These are phyloP conservation scores for Mycalesis mineus DNA, from an alignment of 2,888 invertebrate genomes.

Conservation along the genomic window DNA sequence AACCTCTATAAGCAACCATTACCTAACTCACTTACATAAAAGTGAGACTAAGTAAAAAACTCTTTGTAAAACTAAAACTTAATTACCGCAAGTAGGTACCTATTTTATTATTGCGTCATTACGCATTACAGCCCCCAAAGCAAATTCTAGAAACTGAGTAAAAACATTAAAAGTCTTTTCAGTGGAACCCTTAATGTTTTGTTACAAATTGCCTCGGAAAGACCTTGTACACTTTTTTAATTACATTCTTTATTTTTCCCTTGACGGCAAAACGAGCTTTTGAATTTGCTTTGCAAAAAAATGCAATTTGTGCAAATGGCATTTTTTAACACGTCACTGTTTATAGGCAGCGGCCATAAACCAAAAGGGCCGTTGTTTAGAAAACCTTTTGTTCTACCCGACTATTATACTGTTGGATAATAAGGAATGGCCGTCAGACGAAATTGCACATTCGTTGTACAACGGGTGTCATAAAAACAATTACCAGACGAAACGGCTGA, in stretches of 20 bases:
- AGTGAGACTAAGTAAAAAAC: neutral
- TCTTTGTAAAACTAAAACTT: neutral
- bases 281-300: conserved; percentile 45
- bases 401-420: conserved; percentile 41
- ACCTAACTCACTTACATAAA: no score
- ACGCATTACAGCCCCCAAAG: conserved; percentile 7
- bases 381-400: conserved; percentile 36
- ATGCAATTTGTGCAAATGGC: conserved; percentile 67
- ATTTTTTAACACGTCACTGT: conserved; percentile 50
- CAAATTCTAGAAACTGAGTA: conserved; percentile 26
- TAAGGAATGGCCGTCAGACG: conserved; percentile 44
- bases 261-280: conserved; percentile 32
- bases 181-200: conserved; percentile 22
- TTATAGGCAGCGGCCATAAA: conserved; percentile 46
- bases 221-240: conserved; percentile 47
- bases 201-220: conserved; percentile 31
- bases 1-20: no score
- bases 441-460: conserved; percentile 52
- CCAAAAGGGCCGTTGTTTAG: conserved; percentile 41
- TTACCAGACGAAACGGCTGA: conserved; percentile 3
- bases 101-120: conserved; percentile 12
- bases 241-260: conserved; percentile 19
- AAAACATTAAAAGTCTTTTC: conserved; percentile 21
- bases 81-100: neutral
- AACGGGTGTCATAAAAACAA: conserved; percentile 37